Base-by-base conservation (phyloP, 2,113 vertebrate genomes). In the Actenoides lindsayi region DNA sequence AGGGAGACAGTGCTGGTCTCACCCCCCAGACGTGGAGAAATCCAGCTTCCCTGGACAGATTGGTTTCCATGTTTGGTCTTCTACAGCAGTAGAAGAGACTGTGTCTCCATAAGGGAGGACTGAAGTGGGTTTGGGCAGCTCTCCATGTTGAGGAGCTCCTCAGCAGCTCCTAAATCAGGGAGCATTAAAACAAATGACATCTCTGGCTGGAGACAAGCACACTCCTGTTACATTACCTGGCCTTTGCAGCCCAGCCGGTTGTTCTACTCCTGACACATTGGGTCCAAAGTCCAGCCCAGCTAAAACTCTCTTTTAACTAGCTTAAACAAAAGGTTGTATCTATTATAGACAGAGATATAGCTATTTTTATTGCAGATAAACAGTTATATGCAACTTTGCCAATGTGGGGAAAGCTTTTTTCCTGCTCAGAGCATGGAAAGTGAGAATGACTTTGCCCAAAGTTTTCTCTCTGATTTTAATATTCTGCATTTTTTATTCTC, bases 61-160 rank as follows among this genome's bases (percentile, higher is more conserved):
- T 5, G 12, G 11, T 80, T 92, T 90, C 85, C 60, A 35, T 83
- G 41, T 93, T 89, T 87, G 65, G 74, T 67, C 35, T 71, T 78
- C 60, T 51, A 17, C 7, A 77, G 67, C 23, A 57, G 27, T 31
- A 71, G 65, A 69, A 87, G 82, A 83, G 33, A 24, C 0, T 2
- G 12, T 2, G 12, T 48, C 67, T 84, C 41, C 67, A 53, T 11
- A 77, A 20, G 6, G 9, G 20, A 82, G n/a, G 5, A 63, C 28
- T 0, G 0, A 88, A 44, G 20, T 73, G 12, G 57, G 63, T 7
- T 19, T 70, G 37, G 2, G 4, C n/a, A 27, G 3, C 12, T 65
- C 20, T 79, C 23, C 41, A 24, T 10, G 14, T 14, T 76, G 33
- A 64, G 56, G 30, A 91, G 6, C 57, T 69, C 18, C 21, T 5